Evolutionary conservation across 2,113 vertebrate species (phyloP), one percentile per base, ranked within the genome.

Genomic region (Aplodontia rufa): DNA sequence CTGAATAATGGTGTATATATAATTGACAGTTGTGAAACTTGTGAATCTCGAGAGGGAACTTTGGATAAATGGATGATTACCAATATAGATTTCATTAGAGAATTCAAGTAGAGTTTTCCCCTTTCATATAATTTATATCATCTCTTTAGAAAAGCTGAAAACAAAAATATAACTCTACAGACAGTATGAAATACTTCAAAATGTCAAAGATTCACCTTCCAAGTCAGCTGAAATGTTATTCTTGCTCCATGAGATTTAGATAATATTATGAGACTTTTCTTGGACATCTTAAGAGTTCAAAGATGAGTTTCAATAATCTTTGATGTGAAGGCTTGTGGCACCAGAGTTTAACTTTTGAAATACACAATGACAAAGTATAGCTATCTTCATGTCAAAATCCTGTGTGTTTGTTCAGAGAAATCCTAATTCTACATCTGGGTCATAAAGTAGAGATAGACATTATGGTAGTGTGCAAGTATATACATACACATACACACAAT

Each of bases 131-230:
- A 37, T 58, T 91, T 72, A 8, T 62, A 74, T 86, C 16, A 85
- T 40, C n/a, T 71, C 87, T 90, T 83, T 5, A 35, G 6, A 91
- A 94, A 93, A 85, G 19, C 75, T 42, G 12, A 81, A 88, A 91
- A 58, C 10, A 87, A 92, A 87, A 87, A 84, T 64, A 37, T 80
- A 78, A 79, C 69, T 80, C 60, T 81, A 76, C 1, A 74, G 26
- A 85, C 10, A 79, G 6, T 74, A 75, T 55, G 30, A 87, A 75
- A 16, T 69, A 71, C 28, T 51, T 79, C 7, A 51, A 74, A 69
- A 51, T 49, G 19, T 9, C 58, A 93, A 76, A 79, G 16, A 26
- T 26, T 30, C 91, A 83, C 13, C 13, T 3, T 35, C 30, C 42
- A 8, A 64, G 5, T 66, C 12, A 72, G 11, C 51, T 75, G n/a